Conservation (phyloP, 1,140 invertebrate species). For the Patella vulgata region DNA sequence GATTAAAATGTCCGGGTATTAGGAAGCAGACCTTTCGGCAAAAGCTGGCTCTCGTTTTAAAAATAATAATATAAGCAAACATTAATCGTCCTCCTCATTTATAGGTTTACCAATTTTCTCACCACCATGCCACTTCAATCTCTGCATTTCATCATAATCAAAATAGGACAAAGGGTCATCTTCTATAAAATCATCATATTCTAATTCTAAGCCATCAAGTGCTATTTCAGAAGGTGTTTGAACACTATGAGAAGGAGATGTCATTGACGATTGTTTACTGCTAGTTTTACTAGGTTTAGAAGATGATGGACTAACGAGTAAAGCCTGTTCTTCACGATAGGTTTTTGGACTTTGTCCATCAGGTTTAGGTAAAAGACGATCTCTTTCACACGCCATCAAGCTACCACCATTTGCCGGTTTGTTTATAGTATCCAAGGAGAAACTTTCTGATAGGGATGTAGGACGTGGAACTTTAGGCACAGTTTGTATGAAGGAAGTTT, state of each 20-base stretch:
- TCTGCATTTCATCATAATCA: conserved; percentile 51
- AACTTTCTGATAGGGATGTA: conserved; percentile 53
- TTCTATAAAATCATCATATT: conserved; percentile 62
- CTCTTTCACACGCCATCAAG: conserved; percentile 33
- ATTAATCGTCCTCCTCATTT: neutral
- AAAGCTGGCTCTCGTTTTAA: no score
- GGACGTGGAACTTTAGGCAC: conserved; percentile 47
- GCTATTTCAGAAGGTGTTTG: conserved; percentile 47
- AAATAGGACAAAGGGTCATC: conserved; percentile 62
- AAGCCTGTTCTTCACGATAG: conserved; percentile 24
- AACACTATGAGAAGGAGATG: conserved; percentile 54
- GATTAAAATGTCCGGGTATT: no score
- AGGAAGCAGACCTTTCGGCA: no score
- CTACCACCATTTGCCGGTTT: conserved; percentile 6
- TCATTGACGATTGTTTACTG: conserved; percentile 48
- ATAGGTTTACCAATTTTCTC: conserved; percentile 47
- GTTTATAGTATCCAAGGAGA: conserved; percentile 28
- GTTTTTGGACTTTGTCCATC: conserved; percentile 60
- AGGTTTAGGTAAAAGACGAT: conserved; percentile 51
- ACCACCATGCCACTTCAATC: conserved; percentile 52
- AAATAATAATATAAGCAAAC: no score
- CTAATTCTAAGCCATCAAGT: conserved; percentile 51
- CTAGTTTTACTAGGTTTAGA: conserved; percentile 36
- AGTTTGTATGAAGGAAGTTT: conserved; percentile 49
- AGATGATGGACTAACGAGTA: conserved; percentile 29